Conservation (phyloP, 23 tunicate species). For the Pegea sp. region DNA sequence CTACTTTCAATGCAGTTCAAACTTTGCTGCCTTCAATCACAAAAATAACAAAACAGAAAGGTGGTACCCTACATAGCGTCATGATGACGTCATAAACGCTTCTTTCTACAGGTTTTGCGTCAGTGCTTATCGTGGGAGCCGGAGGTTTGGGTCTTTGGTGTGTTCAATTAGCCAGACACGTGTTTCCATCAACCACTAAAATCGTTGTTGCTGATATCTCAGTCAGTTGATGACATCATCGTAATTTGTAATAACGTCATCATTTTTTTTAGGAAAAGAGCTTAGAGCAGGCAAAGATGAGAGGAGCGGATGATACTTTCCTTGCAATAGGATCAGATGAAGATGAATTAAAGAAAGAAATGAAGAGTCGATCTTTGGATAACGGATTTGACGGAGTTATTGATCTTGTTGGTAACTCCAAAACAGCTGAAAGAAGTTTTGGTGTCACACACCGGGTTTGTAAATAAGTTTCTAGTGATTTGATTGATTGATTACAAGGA, state of each 20-base stretch:
- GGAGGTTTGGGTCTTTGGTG: conserved; percentile 63
- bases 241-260: background rate
- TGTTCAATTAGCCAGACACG: conserved; percentile 12
- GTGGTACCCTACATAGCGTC: conserved; percentile 9
- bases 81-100: background rate
- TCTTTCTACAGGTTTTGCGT: conserved; percentile 8
- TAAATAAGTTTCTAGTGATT: too few relatives aligned
- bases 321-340: background rate
- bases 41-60: conserved; percentile 12
- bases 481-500: too few relatives aligned
- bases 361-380: conserved; percentile 12
- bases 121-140: conserved; percentile 26
- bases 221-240: conserved; percentile 3
- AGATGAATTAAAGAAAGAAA: background rate
- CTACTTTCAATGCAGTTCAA: conserved; percentile 32
- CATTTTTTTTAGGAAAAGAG: conserved; percentile 1
- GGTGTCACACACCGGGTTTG: conserved; percentile 17
- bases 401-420: conserved; percentile 19
- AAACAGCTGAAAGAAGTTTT: conserved; percentile 22
- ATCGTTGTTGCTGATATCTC: conserved; percentile 31
- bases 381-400: conserved; percentile 31
- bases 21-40: conserved; percentile 5
- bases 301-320: conserved; percentile 1
- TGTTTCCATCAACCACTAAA: conserved; percentile 16
- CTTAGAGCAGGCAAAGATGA: background rate